Conservation (phyloP, 2,888 invertebrate species). For the Volucella bombylans region DNA sequence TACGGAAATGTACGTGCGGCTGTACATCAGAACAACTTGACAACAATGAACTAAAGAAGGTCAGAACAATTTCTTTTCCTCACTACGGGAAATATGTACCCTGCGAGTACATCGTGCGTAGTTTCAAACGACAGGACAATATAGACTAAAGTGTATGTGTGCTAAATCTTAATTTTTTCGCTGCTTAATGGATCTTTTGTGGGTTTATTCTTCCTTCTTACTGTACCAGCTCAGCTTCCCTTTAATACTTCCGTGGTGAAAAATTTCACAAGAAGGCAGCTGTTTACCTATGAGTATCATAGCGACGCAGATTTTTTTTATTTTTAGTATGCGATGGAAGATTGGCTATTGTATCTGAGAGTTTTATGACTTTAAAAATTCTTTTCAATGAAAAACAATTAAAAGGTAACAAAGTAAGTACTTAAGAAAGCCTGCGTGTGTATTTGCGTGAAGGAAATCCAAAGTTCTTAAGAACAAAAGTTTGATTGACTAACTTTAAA, state of each 20-base stretch:
- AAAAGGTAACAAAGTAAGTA: too few species aligned
- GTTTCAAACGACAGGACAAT: slow-evolving; percentile 54
- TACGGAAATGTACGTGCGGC: slow-evolving; percentile 33
- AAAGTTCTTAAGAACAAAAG: too few species aligned
- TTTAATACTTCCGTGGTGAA: neutral
- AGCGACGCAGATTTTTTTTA: too few species aligned
- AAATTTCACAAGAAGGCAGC: neutral
- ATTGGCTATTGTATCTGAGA: too few species aligned
- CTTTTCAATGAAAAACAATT: too few species aligned
- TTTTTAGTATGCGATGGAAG: too few species aligned
- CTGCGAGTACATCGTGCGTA: slow-evolving; percentile 43
- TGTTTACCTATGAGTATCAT: too few species aligned
- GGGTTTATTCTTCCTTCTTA: slow-evolving; percentile 13
- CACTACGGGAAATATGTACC: too few species aligned
- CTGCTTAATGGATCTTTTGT: slow-evolving; percentile 66
- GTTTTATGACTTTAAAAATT: too few species aligned
- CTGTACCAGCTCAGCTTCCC: slow-evolving; percentile 5
- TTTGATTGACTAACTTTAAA: too few species aligned
- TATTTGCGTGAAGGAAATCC: too few species aligned
- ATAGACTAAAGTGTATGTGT: slow-evolving; percentile 32
- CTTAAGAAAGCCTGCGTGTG: too few species aligned
- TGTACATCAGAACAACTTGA: slow-evolving; percentile 53
- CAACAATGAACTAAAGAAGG: slow-evolving; percentile 69
- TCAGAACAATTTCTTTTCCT: slow-evolving; percentile 34
- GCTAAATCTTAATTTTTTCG: slow-evolving; percentile 18